phyloP scores from a whole-genome alignment of 2,113 vertebrate genomes.

The Emberiza fucata region DNA sequence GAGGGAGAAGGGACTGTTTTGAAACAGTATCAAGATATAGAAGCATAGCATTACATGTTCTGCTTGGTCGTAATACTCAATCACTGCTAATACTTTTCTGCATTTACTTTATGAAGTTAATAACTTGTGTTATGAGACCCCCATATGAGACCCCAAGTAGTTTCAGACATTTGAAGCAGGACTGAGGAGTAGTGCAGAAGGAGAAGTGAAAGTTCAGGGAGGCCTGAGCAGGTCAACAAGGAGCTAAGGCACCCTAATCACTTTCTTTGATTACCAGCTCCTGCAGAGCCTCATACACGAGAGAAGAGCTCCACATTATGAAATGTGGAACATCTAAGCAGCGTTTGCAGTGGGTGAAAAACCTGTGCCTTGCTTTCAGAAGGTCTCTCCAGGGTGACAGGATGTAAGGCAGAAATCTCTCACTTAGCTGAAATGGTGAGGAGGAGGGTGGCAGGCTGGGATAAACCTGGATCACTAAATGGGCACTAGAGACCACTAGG shows the following conservation, averaged over 20 bases:
- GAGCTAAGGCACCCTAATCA: not conserved
- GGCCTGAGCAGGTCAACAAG: not conserved
- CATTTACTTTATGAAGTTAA: not conserved
- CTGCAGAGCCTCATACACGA: rapidly evolving
- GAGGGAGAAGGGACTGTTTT: not conserved
- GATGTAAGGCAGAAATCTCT: not conserved
- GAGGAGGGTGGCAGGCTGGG: not conserved
- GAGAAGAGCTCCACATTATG: not conserved
- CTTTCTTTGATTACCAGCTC: not conserved
- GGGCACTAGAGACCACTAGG: not conserved
- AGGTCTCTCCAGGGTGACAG: not conserved
- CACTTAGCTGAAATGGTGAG: rapidly evolving
- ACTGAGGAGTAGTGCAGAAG: not conserved
- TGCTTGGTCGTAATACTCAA: not conserved
- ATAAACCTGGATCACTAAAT: not conserved
- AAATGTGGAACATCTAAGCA: not conserved
- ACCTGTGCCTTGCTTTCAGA: not conserved
- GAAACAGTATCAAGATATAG: not conserved
- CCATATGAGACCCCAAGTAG: not conserved
- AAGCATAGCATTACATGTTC: not conserved
- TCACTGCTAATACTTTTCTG: not conserved
- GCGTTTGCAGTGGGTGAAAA: not conserved
- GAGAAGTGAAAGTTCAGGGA: not conserved
- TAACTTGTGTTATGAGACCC: not conserved
- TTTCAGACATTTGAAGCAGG: not conserved